phyloP scores from a whole-genome alignment of 2,113 vertebrate species.

The Otus sunia region DNA sequence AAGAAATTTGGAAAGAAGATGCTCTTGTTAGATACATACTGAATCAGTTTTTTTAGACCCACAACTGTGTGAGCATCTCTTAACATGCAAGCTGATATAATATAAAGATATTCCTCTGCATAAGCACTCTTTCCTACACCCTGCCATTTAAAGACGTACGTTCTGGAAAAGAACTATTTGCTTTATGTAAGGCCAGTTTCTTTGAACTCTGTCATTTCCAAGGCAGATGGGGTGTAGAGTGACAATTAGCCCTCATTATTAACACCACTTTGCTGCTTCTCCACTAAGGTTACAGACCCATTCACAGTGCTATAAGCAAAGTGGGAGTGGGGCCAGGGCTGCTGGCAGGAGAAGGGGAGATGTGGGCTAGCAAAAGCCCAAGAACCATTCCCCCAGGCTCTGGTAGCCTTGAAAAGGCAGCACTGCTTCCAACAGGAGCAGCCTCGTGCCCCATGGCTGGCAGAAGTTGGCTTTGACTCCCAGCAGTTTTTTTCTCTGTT shows the following conservation, averaged over 20 bases:
- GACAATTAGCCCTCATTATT: not conserved
- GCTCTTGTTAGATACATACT: not conserved
- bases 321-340: conserved; percentile 32
- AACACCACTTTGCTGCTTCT: not conserved
- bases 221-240: not conserved
- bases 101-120: not conserved
- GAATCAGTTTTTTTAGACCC: not conserved
- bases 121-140: not conserved
- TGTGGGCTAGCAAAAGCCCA: not conserved
- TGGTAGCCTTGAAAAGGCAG: not conserved
- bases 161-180: not conserved
- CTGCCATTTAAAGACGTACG: not conserved
- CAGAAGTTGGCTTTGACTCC: conserved; percentile 42
- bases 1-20: not conserved
- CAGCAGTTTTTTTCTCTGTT: conserved; percentile 12
- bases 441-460: not conserved
- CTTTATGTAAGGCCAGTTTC: not conserved
- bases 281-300: not conserved
- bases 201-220: not conserved
- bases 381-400: conserved; percentile 20
- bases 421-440: not conserved
- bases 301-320: not conserved
- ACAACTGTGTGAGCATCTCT: not conserved
- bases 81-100: not conserved
- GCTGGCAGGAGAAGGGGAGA: conserved; percentile 41